Conservation (phyloP, 2,888 invertebrate genomes). For the Archips crataeganus region DNA sequence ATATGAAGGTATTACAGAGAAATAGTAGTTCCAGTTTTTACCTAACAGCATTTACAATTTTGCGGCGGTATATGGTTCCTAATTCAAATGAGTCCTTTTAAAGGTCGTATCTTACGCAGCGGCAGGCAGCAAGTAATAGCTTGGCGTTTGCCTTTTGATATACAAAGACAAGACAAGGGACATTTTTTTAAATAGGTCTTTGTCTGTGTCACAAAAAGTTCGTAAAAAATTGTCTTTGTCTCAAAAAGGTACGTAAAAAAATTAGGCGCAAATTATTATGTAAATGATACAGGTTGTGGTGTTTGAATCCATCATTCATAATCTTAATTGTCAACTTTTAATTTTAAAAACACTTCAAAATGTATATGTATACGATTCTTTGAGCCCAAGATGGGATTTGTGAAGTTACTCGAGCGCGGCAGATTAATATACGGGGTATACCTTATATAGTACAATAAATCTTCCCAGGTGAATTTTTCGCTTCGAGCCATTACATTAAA, state of each 20-base stretch:
- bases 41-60: not conserved
- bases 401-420: too few species aligned
- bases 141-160: not conserved
- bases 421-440: too few species aligned
- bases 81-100: not conserved
- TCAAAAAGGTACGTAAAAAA: not conserved
- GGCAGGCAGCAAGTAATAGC: not conserved
- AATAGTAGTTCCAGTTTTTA: not conserved
- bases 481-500: too few species aligned
- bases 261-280: not conserved
- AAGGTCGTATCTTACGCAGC: not conserved
- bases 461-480: too few species aligned
- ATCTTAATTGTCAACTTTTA: not conserved
- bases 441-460: too few species aligned
- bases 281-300: conserved; percentile 1
- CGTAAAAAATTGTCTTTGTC: not conserved
- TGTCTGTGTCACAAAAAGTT: not conserved
- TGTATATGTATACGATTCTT: too few species aligned
- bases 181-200: not conserved
- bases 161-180: not conserved
- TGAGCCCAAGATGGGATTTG: too few species aligned
- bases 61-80: not conserved
- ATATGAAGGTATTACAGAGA: not conserved
- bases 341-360: not conserved
- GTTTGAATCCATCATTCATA: not conserved